These are phyloP conservation scores for Gallinago undulata DNA, from an alignment of 2,113 vertebrate species.

Conservation along the genomic window DNA sequence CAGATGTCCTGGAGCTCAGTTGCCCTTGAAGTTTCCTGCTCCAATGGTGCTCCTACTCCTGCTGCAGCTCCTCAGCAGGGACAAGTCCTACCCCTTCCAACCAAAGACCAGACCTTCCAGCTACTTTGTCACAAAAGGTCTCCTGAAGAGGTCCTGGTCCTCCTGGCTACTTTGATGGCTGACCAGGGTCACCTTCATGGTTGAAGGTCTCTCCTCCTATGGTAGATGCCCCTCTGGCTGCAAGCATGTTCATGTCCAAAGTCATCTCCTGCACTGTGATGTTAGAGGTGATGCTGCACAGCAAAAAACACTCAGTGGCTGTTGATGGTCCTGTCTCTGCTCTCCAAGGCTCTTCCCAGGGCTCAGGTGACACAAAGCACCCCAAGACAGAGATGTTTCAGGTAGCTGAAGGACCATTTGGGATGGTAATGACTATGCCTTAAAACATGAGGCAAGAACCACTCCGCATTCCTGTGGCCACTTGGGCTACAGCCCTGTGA, in stretches of 20 bases:
- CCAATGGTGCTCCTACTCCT: neutral
- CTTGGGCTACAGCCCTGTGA: too few species aligned
- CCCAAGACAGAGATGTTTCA: neutral
- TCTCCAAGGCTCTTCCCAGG: neutral
- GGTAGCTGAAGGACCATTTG: neutral
- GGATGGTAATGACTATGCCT: neutral
- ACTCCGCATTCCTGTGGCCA: neutral
- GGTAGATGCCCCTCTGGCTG: neutral
- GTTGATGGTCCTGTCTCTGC: neutral
- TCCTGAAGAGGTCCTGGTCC: neutral
- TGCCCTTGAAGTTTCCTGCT: neutral
- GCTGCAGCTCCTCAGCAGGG: neutral
- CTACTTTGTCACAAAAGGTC: neutral
- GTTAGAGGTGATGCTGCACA: neutral
- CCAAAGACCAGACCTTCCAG: neutral
- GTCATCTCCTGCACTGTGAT: neutral
- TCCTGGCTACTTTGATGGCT: neutral
- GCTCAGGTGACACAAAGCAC: neutral
- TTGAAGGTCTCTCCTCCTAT: neutral
- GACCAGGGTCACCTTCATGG: neutral
- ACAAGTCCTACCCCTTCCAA: neutral
- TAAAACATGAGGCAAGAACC: neutral
- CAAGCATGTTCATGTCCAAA: neutral
- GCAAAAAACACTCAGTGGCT: neutral
- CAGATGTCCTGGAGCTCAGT: neutral